Evolutionary conservation across 2,113 vertebrate genomes (phyloP), one percentile per base, ranked within the genome.

Genomic region (Recurvirostra avosetta): DNA sequence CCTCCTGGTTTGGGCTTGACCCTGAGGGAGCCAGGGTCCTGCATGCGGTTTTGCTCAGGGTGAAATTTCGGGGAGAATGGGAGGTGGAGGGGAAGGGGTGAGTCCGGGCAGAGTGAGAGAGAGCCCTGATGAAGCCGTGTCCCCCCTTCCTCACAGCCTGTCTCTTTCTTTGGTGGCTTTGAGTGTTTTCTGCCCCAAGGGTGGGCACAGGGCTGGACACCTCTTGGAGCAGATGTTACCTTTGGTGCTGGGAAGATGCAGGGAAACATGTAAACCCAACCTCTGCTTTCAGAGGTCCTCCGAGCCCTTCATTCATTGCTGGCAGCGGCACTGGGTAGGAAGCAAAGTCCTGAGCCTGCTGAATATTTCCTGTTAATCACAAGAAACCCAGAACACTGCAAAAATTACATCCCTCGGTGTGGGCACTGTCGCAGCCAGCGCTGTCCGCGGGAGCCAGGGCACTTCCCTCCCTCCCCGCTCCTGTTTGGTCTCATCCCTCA

Each of bases 371-470:
- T 68, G 5, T 53, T 72, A 65, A 90, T 85, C 8, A 40, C 6
- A 52, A 92, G 70, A 85, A 94, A 59, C 34, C 6, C 26, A 87
- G 52, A 89, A 63, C 21, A 23, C 0, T 3, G 20, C 29, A 81
- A 84, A 92, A 92, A 43, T 47, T 55, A 12, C 6, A 29, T 65
- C 25, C 92, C 32, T 87, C 1, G 0, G 15, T 53, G 29, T 2
- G 4, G 27, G 62, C n/a, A 74, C 22, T 2, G 5, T 11, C 2
- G 5, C 49, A 79, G 43, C 26, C 38, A 76, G 55, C 0, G 2
- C 50, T 53, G 15, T 25, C n/a, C 1, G 1, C 0, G 4, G 43
- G 32, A 78, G 9, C 14, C 3, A 9, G 20, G 30, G 11, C 62
- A 72, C 15, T 79, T 93, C 12, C 29, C 18, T 79, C n/a, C 11